Evolutionary conservation across 2,113 vertebrate species (phyloP).

Genomic region (Ia io): DNA sequence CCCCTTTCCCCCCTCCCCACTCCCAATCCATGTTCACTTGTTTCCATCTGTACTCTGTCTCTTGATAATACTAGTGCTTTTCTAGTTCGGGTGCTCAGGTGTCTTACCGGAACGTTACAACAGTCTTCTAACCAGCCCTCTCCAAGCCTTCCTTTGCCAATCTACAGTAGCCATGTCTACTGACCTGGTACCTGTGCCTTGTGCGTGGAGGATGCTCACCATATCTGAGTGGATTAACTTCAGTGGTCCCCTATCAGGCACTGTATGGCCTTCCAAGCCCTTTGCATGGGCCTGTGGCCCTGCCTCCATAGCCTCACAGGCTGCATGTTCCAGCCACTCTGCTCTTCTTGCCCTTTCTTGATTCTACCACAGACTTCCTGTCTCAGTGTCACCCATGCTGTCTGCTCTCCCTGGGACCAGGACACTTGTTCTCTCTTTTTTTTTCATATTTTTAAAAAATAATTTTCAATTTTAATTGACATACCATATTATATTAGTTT

Average conservation of each 20-base stretch:
- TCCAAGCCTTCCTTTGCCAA: background rate
- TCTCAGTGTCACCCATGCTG: fast-evolving
- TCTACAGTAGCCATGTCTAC: fast-evolving
- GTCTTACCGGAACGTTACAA: background rate
- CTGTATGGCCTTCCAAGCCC: background rate
- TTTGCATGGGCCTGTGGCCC: fast-evolving
- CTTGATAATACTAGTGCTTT: background rate
- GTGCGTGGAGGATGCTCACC: fast-evolving
- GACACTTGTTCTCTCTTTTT: background rate
- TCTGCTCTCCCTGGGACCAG: background rate
- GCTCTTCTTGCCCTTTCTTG: background rate
- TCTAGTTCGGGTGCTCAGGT: too few relatives aligned
- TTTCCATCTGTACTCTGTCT: background rate
- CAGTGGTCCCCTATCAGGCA: background rate
- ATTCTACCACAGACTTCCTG: background rate
- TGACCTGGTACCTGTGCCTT: background rate
- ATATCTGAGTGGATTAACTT: too few relatives aligned
- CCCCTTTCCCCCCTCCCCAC: fast-evolving
- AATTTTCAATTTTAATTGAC: background rate
- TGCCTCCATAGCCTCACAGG: background rate
- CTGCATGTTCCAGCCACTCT: fast-evolving
- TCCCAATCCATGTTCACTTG: background rate
- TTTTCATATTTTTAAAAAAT: background rate
- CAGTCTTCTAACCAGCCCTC: background rate
- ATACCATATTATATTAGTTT: background rate